Base-by-base conservation (phyloP, 2,797 vertebrate genomes). In the Sebastes diaconus region DNA sequence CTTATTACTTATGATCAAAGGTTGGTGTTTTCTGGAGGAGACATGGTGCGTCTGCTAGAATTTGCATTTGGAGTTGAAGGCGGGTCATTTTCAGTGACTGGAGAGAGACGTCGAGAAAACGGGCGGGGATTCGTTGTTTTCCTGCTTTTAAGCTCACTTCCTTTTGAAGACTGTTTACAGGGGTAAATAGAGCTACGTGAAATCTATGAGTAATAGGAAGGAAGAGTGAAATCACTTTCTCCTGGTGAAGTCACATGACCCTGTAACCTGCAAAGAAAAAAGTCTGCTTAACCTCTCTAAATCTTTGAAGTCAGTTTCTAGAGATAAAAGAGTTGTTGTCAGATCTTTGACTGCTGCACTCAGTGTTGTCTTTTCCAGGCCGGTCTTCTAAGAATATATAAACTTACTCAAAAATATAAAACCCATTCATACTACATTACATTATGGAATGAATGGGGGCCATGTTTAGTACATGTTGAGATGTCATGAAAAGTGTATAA, bases 1-100 rank as follows among this genome's bases (percentile, higher is more conserved):
- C 87, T 91, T 89, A 87, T 94, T 91, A 88, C 87, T 90, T 64
- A 86, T 93, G 92, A 94, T 94, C 92, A 94, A 95, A 95, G 92
- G 92, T 90, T 88, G 79, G 78, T 89, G 91, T 92, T 93, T 93
- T 93, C 87, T 89, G 74, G 77, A 87, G 84, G 82, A 92, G 91
- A 93, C 84, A 78, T 68, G 66, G 52, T 83, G 75, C 27, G 87
- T 93, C 91, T 88, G 76, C 71, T 70, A 32, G 73, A 88, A 94
- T 93, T 92, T 89, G 85, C 90, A 92, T 92, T 86, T 73, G 64
- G 20, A 86, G 86, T 86, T 84, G 84, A 90, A 90, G 88, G 77
- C 64, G 77, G 88, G 85, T 90, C 88, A 86, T 87, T 92, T 87
- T 79, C 69, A 80, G 39, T 81, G 66, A 89, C 85, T 68, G 61